Percentiles rank a stretch among this genome's conserved stretches.
Conservation (phyloP, 2,888 invertebrate species). For the Mellilla xanthometata region DNA sequence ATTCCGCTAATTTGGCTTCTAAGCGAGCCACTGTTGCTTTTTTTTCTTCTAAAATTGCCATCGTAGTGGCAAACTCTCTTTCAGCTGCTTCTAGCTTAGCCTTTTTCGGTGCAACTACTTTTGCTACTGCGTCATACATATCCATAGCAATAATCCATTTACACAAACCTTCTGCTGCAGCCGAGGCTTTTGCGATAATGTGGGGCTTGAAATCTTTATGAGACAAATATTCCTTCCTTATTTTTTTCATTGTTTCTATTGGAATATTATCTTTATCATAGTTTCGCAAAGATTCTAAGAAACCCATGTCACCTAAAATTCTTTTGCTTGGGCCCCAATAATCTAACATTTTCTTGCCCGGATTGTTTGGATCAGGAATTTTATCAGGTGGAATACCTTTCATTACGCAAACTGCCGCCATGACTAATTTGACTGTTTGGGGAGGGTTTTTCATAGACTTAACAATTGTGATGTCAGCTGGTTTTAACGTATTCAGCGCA, state of each 20-base stretch:
- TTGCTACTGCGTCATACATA: constrained; percentile 92
- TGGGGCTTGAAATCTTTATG: constrained; percentile 91
- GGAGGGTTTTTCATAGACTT: constrained; percentile 96
- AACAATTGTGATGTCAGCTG: constrained; percentile 91
- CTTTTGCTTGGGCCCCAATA: constrained; percentile 94
- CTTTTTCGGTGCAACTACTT: constrained; percentile 93
- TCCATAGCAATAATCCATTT: constrained; percentile 96
- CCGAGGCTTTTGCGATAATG: constrained; percentile 93
- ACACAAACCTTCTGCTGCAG: constrained; percentile 96
- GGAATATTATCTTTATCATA: constrained; percentile 95
- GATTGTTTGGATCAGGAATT: constrained; percentile 87
- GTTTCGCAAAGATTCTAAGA: constrained; percentile 87
- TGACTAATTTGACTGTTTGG: constrained; percentile 90
- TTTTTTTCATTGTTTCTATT: constrained; percentile 86
- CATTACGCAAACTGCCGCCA: constrained; percentile 96
- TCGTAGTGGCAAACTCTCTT: constrained; percentile 90
- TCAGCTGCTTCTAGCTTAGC: constrained; percentile 91
- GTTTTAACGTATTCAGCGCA: constrained; percentile 93
- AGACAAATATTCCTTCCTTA: constrained; percentile 88
- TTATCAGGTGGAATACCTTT: constrained; percentile 90
- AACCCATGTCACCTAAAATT: constrained; percentile 90
- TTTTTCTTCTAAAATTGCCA: constrained; percentile 93
- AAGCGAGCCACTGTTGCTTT: constrained; percentile 89
- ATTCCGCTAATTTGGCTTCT: constrained; percentile 88
- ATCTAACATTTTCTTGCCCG: constrained; percentile 87